A percentile compares a stretch with the other conserved stretches of the same genome.
Evolutionary conservation across 2,797 vertebrate species (phyloP).

Genomic region (Antennarius maculatus): DNA sequence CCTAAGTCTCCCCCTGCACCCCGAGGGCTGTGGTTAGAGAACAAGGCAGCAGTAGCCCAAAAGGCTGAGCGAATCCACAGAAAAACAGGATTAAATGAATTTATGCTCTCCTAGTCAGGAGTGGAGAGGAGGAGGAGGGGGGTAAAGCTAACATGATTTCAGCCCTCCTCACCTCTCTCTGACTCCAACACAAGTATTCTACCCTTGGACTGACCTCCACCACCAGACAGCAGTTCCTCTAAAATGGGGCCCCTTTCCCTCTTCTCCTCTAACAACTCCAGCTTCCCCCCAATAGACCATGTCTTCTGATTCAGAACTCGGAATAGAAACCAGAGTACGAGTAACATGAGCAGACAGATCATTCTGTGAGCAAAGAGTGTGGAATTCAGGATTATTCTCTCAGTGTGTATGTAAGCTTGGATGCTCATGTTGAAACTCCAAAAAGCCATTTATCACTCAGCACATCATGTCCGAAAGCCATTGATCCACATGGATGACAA

Average conservation of each 20-base stretch:
- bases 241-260: constrained; percentile 70
- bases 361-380: constrained; percentile 27
- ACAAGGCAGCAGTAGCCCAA: constrained; percentile 74
- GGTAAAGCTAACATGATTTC: constrained; percentile 85
- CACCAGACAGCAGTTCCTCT: constrained; percentile 81
- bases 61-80: constrained; percentile 78
- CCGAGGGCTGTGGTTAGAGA: constrained; percentile 73
- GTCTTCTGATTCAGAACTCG: constrained; percentile 67
- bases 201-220: constrained; percentile 85
- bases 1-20: constrained; percentile 65
- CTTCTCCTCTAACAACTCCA: constrained; percentile 55
- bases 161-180: constrained; percentile 84
- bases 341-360: constrained; percentile 62
- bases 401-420: constrained; percentile 45
- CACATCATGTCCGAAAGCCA: constrained; percentile 25
- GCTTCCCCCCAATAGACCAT: constrained; percentile 34
- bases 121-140: constrained; percentile 52
- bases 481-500: constrained; percentile 41
- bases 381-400: constrained; percentile 12
- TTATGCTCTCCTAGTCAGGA: constrained; percentile 79
- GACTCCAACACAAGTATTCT: constrained; percentile 85
- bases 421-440: constrained; percentile 37
- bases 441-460: constrained; percentile 34
- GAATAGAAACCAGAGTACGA: constrained; percentile 66
- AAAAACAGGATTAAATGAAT: constrained; percentile 88